Evolutionary conservation across 2,113 vertebrate species (phyloP).

Genomic region (Nanorana parkeri): DNA sequence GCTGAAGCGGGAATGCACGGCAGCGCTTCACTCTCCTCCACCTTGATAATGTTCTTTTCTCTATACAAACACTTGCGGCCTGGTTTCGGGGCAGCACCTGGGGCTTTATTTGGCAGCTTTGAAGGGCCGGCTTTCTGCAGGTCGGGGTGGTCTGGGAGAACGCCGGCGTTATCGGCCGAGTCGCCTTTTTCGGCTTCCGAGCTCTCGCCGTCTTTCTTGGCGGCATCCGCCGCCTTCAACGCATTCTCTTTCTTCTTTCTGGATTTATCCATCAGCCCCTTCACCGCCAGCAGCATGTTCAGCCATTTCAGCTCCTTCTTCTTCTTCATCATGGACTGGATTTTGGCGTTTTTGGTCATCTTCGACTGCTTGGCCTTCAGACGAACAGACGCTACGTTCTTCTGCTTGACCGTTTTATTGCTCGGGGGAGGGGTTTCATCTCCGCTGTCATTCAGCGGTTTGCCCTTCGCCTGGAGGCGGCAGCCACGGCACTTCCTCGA

Average conservation of each 20-base stretch:
- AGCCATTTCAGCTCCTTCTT: conserved; percentile 13
- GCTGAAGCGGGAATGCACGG: neutral
- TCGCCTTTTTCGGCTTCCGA: neutral
- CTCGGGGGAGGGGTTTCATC: neutral
- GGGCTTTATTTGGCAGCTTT: neutral
- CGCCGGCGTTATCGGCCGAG: neutral
- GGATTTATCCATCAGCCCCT: neutral
- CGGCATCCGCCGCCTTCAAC: neutral
- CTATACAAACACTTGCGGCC: conserved; percentile 8
- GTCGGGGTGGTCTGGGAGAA: too few species aligned
- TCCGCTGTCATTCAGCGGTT: neutral
- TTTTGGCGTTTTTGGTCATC: neutral
- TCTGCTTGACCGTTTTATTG: neutral
- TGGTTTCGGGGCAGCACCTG: neutral
- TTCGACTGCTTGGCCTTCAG: neutral
- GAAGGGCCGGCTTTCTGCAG: neutral
- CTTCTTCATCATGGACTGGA: neutral
- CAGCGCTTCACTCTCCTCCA: neutral
- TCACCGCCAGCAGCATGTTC: conserved; percentile 17
- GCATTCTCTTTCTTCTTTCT: neutral
- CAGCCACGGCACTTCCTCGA: conserved; percentile 35
- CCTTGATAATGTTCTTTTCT: conserved; percentile 21
- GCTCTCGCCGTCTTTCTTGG: neutral
- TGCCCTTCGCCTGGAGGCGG: neutral
- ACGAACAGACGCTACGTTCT: neutral